Evolutionary conservation across 2,797 vertebrate species (phyloP), one percentile per base, ranked within the genome.

Genomic region (Sebastolobus alascanus): DNA sequence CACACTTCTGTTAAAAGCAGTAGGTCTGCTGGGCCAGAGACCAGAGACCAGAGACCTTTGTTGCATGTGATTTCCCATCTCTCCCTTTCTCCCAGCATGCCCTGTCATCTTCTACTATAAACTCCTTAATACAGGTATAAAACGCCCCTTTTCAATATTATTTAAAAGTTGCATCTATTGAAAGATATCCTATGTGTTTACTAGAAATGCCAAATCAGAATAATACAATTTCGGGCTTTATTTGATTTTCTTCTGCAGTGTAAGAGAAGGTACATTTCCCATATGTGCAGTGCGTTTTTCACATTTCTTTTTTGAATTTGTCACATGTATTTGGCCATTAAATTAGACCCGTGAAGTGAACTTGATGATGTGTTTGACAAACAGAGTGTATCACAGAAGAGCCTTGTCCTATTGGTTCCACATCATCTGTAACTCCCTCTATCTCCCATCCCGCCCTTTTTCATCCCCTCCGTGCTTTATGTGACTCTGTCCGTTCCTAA

Each of bases 401-500:
- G 75, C 78, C 91, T 87, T 93, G 91, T 93, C 84, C 89, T 90
- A 84, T 89, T 91, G 89, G 90, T 91, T 92, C 87, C 90, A 85
- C 88, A 92, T 93, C 90, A 90, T 90, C 84, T 43, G 74, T 89
- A 86, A 84, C 87, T 90, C 88, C 82, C 86, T 87, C 82, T 81
- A 90, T 93, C 87, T 90, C 84, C 87, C 84, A 87, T 89, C 90
- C 92, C 93, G 89, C 90, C 69, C 89, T 93, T 91, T 90, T 90
- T 91, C 80, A 90, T 90, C 85, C 90, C 71, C 86, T 83, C 80
- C n/a, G 18, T 75, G 89, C 93, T 94, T 93, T 91, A 91, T 92
- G 88, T 80, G 90, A 85, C 86, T 82, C 85, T 77, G 84, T 83
- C 91, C 94, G 92, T 96, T 83, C 90, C 92, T 94, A 95, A 96